A percentile compares a stretch with the other conserved stretches of the same genome.
Conservation (phyloP, 2,113 vertebrate genomes). For the Salminus brasiliensis region DNA sequence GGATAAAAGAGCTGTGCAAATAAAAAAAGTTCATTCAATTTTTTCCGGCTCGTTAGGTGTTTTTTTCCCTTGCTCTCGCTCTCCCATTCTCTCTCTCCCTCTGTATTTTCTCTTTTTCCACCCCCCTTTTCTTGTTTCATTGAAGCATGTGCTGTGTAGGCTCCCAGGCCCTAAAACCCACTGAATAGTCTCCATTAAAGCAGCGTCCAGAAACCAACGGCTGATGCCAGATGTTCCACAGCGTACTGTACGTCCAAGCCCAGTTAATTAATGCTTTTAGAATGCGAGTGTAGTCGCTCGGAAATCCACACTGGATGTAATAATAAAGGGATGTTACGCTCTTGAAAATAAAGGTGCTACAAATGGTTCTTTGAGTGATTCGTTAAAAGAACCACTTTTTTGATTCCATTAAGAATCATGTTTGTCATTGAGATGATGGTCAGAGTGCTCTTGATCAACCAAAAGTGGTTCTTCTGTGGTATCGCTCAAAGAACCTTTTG, state of each 20-base stretch:
- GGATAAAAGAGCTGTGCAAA: conserved; percentile 52
- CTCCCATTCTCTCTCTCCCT: background rate
- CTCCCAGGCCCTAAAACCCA: conserved; percentile 22
- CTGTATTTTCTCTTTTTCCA: background rate
- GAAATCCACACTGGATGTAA: too few relatives aligned
- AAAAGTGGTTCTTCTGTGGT: too few relatives aligned
- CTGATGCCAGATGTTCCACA: conserved; percentile 38
- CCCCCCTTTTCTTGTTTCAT: background rate
- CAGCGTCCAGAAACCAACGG: conserved; percentile 47
- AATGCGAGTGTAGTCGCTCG: background rate
- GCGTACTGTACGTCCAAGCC: conserved; percentile 33
- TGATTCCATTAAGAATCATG: too few relatives aligned
- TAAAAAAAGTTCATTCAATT: conserved; percentile 69
- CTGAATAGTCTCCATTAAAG: conserved; percentile 50
- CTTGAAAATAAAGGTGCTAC: too few relatives aligned
- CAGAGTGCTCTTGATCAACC: too few relatives aligned
- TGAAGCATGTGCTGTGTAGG: background rate
- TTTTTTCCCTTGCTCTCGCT: conserved; percentile 15
- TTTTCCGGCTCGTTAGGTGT: conserved; percentile 64
- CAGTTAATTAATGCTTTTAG: conserved; percentile 51
- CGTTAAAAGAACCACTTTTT: too few relatives aligned
- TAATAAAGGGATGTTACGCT: too few relatives aligned
- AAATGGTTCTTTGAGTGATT: too few relatives aligned
- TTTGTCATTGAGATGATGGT: too few relatives aligned
- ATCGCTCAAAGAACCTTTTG: too few relatives aligned